A percentile compares a stretch with the other conserved stretches of the same genome.
Conservation (phyloP, 2,113 vertebrate species). For the Microtus oregoni region DNA sequence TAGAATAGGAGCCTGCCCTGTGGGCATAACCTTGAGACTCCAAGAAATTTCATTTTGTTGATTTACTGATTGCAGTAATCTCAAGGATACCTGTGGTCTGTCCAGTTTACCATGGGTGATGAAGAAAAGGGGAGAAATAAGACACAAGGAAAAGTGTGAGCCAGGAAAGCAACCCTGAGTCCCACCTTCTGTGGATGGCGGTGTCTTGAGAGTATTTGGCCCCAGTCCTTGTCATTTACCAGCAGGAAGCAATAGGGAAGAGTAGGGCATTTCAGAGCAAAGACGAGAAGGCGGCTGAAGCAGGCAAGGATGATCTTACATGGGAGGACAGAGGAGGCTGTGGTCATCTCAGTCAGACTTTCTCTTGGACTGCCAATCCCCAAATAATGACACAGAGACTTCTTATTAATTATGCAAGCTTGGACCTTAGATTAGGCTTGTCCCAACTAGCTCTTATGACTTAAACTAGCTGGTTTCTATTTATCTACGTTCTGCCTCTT, state of each 20-base stretch:
- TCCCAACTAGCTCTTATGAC: neutral
- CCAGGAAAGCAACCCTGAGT: neutral
- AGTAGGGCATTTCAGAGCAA: neutral
- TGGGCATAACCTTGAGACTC: neutral
- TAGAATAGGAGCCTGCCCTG: neutral
- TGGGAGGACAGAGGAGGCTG: neutral
- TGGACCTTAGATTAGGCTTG: neutral
- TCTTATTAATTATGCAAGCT: neutral
- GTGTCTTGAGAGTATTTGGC: neutral
- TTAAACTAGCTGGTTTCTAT: neutral
- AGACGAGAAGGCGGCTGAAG: neutral
- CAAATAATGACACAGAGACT: neutral
- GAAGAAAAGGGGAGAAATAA: slow-evolving; percentile 14
- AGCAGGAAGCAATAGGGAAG: neutral
- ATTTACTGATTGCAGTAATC: neutral
- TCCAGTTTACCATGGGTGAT: neutral
- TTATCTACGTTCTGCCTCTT: neutral
- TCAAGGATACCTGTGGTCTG: slow-evolving; percentile 18
- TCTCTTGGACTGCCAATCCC: neutral
- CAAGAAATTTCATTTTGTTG: slow-evolving; percentile 26
- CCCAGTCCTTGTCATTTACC: neutral
- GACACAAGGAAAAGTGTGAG: neutral
- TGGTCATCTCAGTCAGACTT: neutral
- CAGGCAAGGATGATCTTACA: neutral
- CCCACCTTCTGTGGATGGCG: neutral